phyloP scores from a whole-genome alignment of 2,113 vertebrate species.

The Barbus barbus region DNA sequence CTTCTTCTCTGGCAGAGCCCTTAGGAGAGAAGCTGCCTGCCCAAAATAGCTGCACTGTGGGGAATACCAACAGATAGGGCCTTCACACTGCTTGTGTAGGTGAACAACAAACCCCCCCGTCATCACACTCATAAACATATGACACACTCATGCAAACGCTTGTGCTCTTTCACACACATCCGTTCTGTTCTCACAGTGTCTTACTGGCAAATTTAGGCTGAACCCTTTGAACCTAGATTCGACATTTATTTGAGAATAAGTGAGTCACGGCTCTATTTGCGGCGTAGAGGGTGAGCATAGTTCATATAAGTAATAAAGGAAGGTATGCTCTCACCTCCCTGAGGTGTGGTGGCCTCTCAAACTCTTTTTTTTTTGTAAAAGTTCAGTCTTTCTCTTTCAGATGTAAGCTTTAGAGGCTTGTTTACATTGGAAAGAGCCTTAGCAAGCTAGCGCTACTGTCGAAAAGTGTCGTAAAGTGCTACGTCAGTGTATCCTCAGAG shows the following conservation, averaged over 20 bases:
- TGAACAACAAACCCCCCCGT: slow-evolving; percentile 11
- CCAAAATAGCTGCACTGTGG: slow-evolving; percentile 71
- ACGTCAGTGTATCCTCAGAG: background rate
- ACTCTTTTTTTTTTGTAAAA: background rate
- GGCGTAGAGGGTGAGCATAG: slow-evolving; percentile 62
- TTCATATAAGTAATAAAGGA: slow-evolving; percentile 47
- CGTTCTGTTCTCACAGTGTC: background rate
- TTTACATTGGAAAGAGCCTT: background rate
- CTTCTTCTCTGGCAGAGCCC: slow-evolving; percentile 61
- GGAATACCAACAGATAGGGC: slow-evolving; percentile 64
- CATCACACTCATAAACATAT: slow-evolving; percentile 31
- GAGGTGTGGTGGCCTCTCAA: slow-evolving; percentile 26
- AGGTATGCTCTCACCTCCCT: slow-evolving; percentile 27
- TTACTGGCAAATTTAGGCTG: slow-evolving; percentile 18
- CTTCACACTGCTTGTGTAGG: slow-evolving; percentile 51
- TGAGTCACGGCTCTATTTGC: slow-evolving; percentile 75
- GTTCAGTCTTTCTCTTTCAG: background rate
- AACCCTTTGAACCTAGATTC: slow-evolving; percentile 56
- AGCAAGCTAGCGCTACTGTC: background rate
- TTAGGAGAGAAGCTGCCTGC: slow-evolving; percentile 60
- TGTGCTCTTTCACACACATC: background rate
- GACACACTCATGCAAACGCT: background rate
- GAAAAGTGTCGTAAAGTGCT: background rate
- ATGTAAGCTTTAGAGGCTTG: background rate
- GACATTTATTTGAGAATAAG: slow-evolving; percentile 70